phyloP scores from a whole-genome alignment of 2,797 vertebrate species.

The Pitangus sulphuratus region DNA sequence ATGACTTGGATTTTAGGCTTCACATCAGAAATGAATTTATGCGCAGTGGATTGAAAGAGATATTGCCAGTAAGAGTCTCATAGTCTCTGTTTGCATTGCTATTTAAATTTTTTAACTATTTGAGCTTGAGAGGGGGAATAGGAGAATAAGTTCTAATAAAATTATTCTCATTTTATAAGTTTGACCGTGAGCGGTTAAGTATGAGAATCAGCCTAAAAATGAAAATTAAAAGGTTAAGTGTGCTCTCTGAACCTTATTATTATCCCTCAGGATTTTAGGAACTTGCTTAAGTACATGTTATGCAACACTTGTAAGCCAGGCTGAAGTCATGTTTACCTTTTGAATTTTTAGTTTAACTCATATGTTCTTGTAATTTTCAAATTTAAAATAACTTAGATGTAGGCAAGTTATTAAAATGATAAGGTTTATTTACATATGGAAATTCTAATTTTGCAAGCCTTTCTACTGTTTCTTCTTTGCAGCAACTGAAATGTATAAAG shows the following conservation, averaged over 20 bases:
- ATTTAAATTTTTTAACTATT: constrained; percentile 78
- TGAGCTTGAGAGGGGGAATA: constrained; percentile 37
- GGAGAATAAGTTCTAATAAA: constrained; percentile 48
- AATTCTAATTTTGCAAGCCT: not conserved
- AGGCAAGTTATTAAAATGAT: not conserved
- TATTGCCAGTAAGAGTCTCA: constrained; percentile 88
- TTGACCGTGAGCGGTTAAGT: not conserved
- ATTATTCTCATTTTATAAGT: constrained; percentile 56
- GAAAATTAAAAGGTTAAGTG: constrained; percentile 28
- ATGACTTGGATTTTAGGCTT: constrained; percentile 97
- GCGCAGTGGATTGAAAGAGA: constrained; percentile 94
- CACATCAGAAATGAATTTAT: constrained; percentile 99
- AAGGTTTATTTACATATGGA: not conserved
- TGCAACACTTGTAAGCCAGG: not conserved
- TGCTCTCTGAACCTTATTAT: not conserved
- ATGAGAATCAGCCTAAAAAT: constrained; percentile 41
- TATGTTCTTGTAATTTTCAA: not conserved
- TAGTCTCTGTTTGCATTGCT: constrained; percentile 75
- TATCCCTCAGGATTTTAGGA: not conserved
- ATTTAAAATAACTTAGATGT: not conserved
- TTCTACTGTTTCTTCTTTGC: constrained; percentile 4
- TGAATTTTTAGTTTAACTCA: not conserved
- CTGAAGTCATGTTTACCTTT: not conserved
- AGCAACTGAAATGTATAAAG: constrained; percentile 85
- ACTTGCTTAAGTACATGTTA: not conserved